Conservation (phyloP, 2,797 vertebrate species). For the Choloepus didactylus region DNA sequence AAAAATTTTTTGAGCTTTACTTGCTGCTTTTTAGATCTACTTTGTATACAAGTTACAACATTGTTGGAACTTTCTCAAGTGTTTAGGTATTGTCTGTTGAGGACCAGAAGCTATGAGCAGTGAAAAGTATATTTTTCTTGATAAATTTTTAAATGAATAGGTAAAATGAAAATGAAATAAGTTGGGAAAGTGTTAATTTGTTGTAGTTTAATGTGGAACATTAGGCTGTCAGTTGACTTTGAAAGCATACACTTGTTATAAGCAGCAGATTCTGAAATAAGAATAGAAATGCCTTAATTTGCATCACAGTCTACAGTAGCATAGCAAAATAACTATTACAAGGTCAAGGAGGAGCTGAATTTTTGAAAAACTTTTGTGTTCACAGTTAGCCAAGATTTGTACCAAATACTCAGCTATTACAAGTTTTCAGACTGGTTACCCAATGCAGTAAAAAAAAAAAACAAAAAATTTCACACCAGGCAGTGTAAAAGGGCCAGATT, state of each 20-base stretch:
- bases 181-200: conserved; percentile 63
- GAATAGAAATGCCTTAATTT: conserved; percentile 83
- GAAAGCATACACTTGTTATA: conserved; percentile 79
- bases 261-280: conserved; percentile 80
- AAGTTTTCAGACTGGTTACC: conserved; percentile 51
- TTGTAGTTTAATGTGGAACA: conserved; percentile 71
- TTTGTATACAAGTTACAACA: neutral
- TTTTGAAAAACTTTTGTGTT: neutral
- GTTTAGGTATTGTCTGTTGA: neutral
- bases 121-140: conserved; percentile 73
- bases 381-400: conserved; percentile 17
- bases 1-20: neutral
- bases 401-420: neutral
- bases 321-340: conserved; percentile 77
- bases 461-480: neutral
- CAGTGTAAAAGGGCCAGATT: conserved; percentile 55
- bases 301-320: conserved; percentile 78
- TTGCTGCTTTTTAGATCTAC: conserved; percentile 2
- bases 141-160: conserved; percentile 79
- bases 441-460: conserved; percentile 34
- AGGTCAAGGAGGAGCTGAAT: conserved; percentile 71
- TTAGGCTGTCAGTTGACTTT: conserved; percentile 82
- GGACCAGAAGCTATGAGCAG: conserved; percentile 14
- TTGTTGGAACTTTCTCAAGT: neutral
- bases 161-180: conserved; percentile 68